Base-by-base conservation (phyloP, 2,888 invertebrate genomes). In the Aporophyla lueneburgensis region DNA sequence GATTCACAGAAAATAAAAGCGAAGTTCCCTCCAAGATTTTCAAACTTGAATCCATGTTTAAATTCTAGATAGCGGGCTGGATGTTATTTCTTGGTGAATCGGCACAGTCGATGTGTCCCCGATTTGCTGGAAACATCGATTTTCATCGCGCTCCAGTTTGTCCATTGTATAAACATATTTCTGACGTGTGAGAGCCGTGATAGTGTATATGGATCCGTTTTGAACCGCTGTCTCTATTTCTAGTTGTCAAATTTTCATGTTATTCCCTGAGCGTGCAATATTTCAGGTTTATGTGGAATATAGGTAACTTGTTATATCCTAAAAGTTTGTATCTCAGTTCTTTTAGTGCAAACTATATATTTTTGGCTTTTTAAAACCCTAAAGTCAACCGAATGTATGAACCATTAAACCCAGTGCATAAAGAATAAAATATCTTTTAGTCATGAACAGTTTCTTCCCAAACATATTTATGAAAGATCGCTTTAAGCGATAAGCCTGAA, bases 41-140 rank as follows among this genome's bases (percentile, higher is more conserved):
- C 62, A 62, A 72, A 68, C 54, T 75, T 75, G 75, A 81, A 74
- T 82, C 78, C 73, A 83, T 83, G 76, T 83, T 87, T 80, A 86
- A 80, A 84, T 86, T 86, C 81, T 76, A 78, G 86, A 85, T 78
- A 84, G 83, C 70, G 66, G 63, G 70, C 78, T 75, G 73, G 71
- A 71, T 85, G 81, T 81, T 86, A 86, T 87, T 86, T 83, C 80
- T 86, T 78, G 81, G 75, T 76, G 83, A 79, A 80, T 69, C 84
- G 77, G 77, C 78, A 84, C 85, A 85, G 78, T 80, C 80, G 79
- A 85, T 83, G 76, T 84, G 84, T 84, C 70, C 82, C 61, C 76
- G 82, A 86, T 84, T 84, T 77, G 67, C 73, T 84, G 83, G 82
- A 80, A 84, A 84, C 85, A 86, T 88, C 84, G 86, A 89, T 89